Conservation (phyloP, 2,797 vertebrate species). For the Neopelma chrysocephalum region DNA sequence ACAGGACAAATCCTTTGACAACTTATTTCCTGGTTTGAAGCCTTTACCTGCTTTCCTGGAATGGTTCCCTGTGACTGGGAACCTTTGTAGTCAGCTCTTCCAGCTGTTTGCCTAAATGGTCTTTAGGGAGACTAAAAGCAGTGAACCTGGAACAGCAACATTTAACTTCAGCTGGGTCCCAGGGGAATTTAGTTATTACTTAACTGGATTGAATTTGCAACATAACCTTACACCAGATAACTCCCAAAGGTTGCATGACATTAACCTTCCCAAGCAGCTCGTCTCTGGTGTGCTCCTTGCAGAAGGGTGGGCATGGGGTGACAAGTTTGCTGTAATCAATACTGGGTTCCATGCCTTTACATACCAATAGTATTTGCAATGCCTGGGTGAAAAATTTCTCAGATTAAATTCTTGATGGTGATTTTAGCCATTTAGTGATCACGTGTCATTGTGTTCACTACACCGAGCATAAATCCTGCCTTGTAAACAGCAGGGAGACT, state of each 20-base stretch:
- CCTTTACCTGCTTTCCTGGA: constrained; percentile 72
- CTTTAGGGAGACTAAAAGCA: constrained; percentile 73
- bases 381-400: constrained; percentile 74
- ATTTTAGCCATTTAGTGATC: constrained; percentile 71
- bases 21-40: constrained; percentile 29
- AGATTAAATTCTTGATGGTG: constrained; percentile 67
- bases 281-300: constrained; percentile 79
- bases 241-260: constrained; percentile 83
- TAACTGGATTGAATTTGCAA: constrained; percentile 75
- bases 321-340: constrained; percentile 74
- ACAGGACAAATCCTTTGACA: constrained; percentile 13
- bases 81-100: constrained; percentile 64
- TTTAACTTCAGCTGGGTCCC: constrained; percentile 72
- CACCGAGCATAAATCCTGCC: constrained; percentile 74
- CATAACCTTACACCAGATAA: constrained; percentile 75
- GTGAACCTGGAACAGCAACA: constrained; percentile 79
- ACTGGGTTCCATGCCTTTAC: constrained; percentile 46
- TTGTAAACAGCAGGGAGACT: constrained; percentile 74
- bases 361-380: constrained; percentile 63
- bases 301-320: constrained; percentile 33
- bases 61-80: constrained; percentile 52
- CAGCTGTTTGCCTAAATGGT: constrained; percentile 71
- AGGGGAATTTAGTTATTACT: constrained; percentile 75
- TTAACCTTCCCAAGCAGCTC: constrained; percentile 77
- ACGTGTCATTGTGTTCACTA: constrained; percentile 76